phyloP scores from a whole-genome alignment of 1,140 invertebrate genomes.

The Spodoptera frugiperda region DNA sequence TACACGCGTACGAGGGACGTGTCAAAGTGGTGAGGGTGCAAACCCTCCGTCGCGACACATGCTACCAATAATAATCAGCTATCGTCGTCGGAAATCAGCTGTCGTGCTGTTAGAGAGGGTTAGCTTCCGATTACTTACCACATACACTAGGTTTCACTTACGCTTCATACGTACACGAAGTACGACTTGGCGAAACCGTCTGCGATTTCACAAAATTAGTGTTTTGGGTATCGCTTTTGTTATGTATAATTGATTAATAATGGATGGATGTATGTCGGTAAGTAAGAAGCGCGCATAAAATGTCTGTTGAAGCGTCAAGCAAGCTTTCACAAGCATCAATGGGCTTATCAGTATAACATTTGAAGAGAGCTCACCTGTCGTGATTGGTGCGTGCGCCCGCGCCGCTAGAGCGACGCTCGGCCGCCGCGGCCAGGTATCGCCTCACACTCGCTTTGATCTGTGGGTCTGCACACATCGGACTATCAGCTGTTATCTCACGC shows the following conservation, averaged over 20 bases:
- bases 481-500: slow-evolving; percentile 51
- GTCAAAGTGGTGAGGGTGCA: slow-evolving; percentile 49
- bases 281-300: slow-evolving; percentile 31
- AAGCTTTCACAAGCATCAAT: slow-evolving; percentile 47
- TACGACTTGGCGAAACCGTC: not conserved
- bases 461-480: slow-evolving; percentile 88
- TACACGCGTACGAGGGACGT: slow-evolving; percentile 26
- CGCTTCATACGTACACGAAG: slow-evolving; percentile 35
- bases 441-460: slow-evolving; percentile 93
- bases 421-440: slow-evolving; percentile 89
- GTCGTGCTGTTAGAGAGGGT: slow-evolving; percentile 65
- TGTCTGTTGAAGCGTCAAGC: slow-evolving; percentile 31
- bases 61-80: slow-evolving; percentile 68
- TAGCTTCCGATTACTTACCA: slow-evolving; percentile 65
- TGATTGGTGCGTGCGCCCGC: slow-evolving; percentile 67
- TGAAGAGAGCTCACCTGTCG: slow-evolving; percentile 72
- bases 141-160: slow-evolving; percentile 58
- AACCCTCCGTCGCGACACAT: slow-evolving; percentile 64
- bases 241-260: slow-evolving; percentile 5
- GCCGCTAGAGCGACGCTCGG: slow-evolving; percentile 72
- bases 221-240: not conserved
- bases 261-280: slow-evolving; percentile 6
- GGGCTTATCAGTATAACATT: slow-evolving; percentile 25
- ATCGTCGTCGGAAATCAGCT: slow-evolving; percentile 78
- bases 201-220: slow-evolving; percentile 25